Evolutionary conservation across 64 coral and sea anemone genomes (phyloP), one percentile per base, ranked within the genome.

Genomic region (Stylophora pistillata): DNA sequence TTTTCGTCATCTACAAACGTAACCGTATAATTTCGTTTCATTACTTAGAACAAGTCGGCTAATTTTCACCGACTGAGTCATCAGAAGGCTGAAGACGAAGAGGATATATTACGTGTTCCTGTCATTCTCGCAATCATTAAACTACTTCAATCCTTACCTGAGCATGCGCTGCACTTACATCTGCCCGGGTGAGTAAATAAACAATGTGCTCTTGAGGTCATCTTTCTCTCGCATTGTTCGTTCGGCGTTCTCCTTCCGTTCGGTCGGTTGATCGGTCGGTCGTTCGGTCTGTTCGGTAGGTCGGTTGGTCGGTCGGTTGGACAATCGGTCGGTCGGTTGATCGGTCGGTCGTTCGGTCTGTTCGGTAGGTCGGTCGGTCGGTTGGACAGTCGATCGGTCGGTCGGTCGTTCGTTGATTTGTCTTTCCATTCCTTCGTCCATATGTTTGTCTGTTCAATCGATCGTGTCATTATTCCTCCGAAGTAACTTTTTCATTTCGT

Each of bases 41-140:
- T 11, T 32, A 84, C 83, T n/a, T 52, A 87, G 93, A 81, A 56
- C 34, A 91, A 74, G 23, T 95, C 94, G 53, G 89, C 81, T 58
- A 18, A 75, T 66, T 95, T 93, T 78, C 97, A 99, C 65, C 89
- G 89, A 34, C 76, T 93, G 66, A 95, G 90, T 53, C 71, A 87
- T 41, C 81, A 72, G 16, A 95, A 99, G 73, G 77, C 69, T 53
- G 90, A 93, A 20, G 97, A 99, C 53, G 77, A 95, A 59, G 76
- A 95, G 62, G 94, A 95, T 85, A 88, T 94, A 30, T 82, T 99
- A 13, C 90, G 93, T 56, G 97, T 99, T 18, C 97, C 97, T 11
- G 85, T 99, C 53, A 88, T 90, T 31, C 77, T 99, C 4, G 97
- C 97, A 30, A 88, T 95, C 76, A 78, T 99, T 6, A 99, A 99